Evolutionary conservation across 2,113 vertebrate genomes (phyloP), one percentile per base, ranked within the genome.

Genomic region (Pontoporia blainvillei): DNA sequence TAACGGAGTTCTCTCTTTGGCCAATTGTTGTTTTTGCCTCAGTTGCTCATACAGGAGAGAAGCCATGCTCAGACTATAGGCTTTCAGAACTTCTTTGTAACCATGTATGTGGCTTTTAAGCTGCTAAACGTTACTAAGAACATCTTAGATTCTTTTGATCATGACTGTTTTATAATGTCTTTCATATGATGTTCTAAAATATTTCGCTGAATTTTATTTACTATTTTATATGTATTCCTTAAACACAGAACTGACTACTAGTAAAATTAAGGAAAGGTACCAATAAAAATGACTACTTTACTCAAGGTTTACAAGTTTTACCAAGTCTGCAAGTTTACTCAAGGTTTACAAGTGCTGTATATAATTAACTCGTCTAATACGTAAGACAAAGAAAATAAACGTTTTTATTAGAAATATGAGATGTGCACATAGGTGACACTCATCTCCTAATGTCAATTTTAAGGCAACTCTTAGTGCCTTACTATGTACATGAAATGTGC

Each of bases 391-490:
- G 61, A 66, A 27, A 10, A 52, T 13, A 44, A 4, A 49, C 36
- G 75, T 91, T 62, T 82, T 95, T 85, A 72, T 94, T 46, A 52
- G 6, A 72, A 76, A 61, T 84, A 3, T 71, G 7, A 69, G 29
- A 39, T 75, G 13, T 66, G 11, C 34, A 81, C 62, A 62, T 8
- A 83, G 18, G 25, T 73, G 67, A 27, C 21, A 94, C 4, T n/a
- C 27, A 84, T 84, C n/a, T 89, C 34, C n/a, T 78, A 71, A 69
- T 71, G 62, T 39, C 69, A 92, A 71, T 86, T 85, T 96, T 81
- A 96, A 79, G 31, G 34, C 23, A 96, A 73, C 17, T 73, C 20
- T 76, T 85, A 71, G 13, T 57, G 39, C 12, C 36, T 90, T 79
- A 81, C 12, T 41, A 39, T 36, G 21, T 71, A 59, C 5, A 46